Evolutionary conservation across 2,888 invertebrate genomes (phyloP).

Genomic region (Caenorhabditis sulstoni): DNA sequence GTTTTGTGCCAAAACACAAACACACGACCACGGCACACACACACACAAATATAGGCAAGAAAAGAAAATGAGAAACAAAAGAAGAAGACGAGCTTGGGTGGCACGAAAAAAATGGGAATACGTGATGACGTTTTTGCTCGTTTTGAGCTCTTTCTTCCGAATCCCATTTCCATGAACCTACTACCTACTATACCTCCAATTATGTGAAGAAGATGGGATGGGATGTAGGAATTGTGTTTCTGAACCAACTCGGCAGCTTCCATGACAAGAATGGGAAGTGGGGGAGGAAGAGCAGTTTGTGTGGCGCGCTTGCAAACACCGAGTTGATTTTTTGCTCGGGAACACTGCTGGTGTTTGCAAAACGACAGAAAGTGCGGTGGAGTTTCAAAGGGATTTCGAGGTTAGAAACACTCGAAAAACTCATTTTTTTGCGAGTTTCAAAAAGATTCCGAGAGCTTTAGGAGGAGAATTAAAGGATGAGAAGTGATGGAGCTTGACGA

Average conservation of each 20-base stretch:
- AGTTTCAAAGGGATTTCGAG: no score
- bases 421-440: background rate
- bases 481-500: background rate
- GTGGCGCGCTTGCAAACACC: no score
- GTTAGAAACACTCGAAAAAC: background rate
- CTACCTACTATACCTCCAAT: conserved; percentile 21
- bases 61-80: background rate
- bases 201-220: conserved; percentile 1
- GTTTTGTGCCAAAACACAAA: conserved; percentile 6
- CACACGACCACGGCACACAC: background rate
- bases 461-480: background rate
- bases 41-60: no score
- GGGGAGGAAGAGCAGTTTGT: no score
- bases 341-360: conserved; percentile 1
- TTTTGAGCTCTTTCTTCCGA: no score
- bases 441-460: background rate
- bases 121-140: background rate
- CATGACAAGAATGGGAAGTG: no score
- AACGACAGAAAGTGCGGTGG: background rate
- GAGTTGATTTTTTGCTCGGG: no score
- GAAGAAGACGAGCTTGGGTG: background rate
- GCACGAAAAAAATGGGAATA: background rate
- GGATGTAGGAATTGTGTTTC: no score
- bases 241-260: no score
- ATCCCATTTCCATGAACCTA: background rate